A percentile compares a stretch with the other conserved stretches of the same genome.
phyloP scores from a whole-genome alignment of 2,888 invertebrate genomes.

The Clivina fossor region DNA sequence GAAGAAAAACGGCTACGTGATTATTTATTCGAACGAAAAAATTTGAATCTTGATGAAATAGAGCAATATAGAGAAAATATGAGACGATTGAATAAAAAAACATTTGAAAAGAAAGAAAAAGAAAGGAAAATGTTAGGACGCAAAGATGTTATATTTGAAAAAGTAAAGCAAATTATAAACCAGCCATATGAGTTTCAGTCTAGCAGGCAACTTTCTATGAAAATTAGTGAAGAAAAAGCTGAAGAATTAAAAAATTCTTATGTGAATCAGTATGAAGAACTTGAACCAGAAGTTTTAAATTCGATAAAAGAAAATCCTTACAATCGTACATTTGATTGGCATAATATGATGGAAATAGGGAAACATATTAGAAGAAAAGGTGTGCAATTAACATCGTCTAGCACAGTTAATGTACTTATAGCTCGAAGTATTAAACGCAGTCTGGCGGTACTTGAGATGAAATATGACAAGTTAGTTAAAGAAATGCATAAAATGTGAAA shows the following conservation, averaged over 20 bases:
- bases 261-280: background rate
- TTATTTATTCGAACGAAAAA: constrained; percentile 65
- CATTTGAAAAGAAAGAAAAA: constrained; percentile 43
- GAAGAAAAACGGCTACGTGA: constrained; percentile 66
- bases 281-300: background rate
- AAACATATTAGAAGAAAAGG: too few species aligned
- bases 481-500: too few species aligned
- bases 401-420: too few species aligned
- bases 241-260: constrained; percentile 2
- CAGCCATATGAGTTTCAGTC: background rate
- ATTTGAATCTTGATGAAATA: constrained; percentile 62
- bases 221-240: background rate
- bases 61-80: constrained; percentile 58
- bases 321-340: constrained; percentile 10
- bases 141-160: background rate
- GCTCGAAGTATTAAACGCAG: too few species aligned
- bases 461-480: too few species aligned
- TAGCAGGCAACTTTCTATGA: background rate
- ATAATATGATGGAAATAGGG: constrained; percentile 9
- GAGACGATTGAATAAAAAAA: constrained; percentile 30
- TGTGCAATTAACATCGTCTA: too few species aligned
- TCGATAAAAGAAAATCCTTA: background rate
- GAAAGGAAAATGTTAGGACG: constrained; percentile 37
- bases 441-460: too few species aligned
- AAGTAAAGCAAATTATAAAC: background rate